Conservation (phyloP, 2,113 vertebrate species). For the Dromas ardeola region DNA sequence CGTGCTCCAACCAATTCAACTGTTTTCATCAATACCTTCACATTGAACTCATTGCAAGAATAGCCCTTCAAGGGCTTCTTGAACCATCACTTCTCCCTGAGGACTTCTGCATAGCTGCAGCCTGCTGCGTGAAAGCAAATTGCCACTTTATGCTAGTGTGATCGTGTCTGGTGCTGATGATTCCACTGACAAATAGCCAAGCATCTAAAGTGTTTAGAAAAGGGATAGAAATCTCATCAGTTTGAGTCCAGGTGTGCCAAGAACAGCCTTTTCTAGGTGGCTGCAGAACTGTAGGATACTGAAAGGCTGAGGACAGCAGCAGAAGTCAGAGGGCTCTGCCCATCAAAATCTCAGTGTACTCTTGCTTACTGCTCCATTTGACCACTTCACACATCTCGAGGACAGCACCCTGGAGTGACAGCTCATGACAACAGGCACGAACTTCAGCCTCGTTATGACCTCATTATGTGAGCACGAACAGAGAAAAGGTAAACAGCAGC, state of each 20-base stretch:
- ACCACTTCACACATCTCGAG: background rate
- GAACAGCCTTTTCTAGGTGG: background rate
- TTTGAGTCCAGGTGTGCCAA: background rate
- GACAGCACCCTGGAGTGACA: background rate
- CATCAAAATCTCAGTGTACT: background rate
- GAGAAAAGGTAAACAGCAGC: background rate
- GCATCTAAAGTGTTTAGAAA: background rate
- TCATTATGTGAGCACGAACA: background rate
- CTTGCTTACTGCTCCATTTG: background rate
- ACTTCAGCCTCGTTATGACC: background rate
- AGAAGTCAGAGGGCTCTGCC: background rate
- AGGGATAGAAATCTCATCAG: background rate
- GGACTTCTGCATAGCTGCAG: background rate
- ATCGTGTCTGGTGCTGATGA: background rate
- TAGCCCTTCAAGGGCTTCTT: background rate
- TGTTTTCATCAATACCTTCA: background rate
- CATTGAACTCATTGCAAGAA: background rate
- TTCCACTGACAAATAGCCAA: background rate
- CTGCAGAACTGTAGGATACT: background rate
- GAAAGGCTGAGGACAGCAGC: background rate
- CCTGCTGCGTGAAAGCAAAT: background rate
- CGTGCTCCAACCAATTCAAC: background rate
- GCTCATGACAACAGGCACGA: background rate
- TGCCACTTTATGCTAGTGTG: background rate
- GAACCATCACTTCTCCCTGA: background rate